Percentiles rank a stretch among this genome's conserved stretches.
Evolutionary conservation across 1,140 invertebrate genomes (phyloP).

Genomic region (Drosophila lacteicornis): DNA sequence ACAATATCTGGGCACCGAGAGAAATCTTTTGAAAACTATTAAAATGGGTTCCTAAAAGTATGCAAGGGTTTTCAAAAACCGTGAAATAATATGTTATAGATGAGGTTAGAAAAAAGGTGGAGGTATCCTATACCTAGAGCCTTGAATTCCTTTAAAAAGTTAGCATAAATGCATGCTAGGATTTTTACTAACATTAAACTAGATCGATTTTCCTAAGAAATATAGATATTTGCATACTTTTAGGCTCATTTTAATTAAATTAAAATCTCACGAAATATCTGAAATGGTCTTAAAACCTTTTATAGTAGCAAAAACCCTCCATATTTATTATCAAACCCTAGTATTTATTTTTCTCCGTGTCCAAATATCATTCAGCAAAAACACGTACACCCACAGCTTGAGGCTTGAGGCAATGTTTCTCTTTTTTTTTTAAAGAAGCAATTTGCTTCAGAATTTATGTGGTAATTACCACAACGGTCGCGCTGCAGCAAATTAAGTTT

Average conservation of each 20-base stretch:
- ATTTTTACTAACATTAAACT: too few relatives aligned
- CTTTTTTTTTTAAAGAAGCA: conserved; percentile 70
- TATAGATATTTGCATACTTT: not conserved
- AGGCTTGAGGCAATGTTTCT: conserved; percentile 48
- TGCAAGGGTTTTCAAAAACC: too few relatives aligned
- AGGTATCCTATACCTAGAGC: too few relatives aligned
- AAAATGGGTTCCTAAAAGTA: not conserved
- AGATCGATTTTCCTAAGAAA: not conserved
- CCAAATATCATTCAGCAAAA: not conserved
- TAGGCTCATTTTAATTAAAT: not conserved
- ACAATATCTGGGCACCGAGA: conserved; percentile 5
- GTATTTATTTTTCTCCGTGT: conserved; percentile 1
- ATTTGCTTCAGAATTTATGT: conserved; percentile 77
- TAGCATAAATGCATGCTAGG: too few relatives aligned
- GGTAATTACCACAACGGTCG: conserved; percentile 64
- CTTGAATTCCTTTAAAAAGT: too few relatives aligned
- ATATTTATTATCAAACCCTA: not conserved
- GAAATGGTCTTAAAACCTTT: not conserved
- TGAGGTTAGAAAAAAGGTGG: too few relatives aligned
- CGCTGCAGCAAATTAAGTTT: conserved; percentile 78
- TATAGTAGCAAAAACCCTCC: not conserved
- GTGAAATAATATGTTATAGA: too few relatives aligned
- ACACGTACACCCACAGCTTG: conserved; percentile 22
- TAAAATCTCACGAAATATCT: not conserved
- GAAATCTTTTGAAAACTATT: not conserved